phyloP scores from a whole-genome alignment of 1,140 invertebrate genomes.

The Steinernema khuongi region DNA sequence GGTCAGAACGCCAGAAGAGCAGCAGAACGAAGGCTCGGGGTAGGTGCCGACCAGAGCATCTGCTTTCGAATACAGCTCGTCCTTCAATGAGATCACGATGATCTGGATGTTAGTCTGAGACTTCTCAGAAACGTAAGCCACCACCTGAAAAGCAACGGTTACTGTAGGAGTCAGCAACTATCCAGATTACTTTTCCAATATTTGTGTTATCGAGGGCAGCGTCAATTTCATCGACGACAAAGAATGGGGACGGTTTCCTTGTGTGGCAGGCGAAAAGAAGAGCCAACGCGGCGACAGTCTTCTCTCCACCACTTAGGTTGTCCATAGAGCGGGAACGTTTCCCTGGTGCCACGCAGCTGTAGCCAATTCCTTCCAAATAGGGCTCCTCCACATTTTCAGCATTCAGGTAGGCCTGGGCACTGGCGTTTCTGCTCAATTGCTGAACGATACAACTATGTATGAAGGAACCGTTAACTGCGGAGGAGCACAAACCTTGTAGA shows the following conservation, averaged over 20 bases:
- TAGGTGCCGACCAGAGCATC: constrained; percentile 95
- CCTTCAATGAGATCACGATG: constrained; percentile 98
- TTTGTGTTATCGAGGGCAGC: constrained; percentile 98
- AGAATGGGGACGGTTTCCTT: constrained; percentile 96
- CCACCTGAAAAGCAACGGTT: constrained; percentile 65
- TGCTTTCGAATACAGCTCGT: constrained; percentile 97
- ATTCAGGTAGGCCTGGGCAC: constrained; percentile 91
- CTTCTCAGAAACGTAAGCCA: constrained; percentile 65
- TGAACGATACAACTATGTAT: constrained; percentile 60
- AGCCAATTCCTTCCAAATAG: constrained; percentile 92
- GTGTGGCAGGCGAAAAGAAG: constrained; percentile 93
- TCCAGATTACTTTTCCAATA: constrained; percentile 83
- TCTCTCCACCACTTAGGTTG: constrained; percentile 95
- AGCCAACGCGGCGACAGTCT: constrained; percentile 92
- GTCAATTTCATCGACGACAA: constrained; percentile 98
- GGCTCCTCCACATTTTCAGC: constrained; percentile 98
- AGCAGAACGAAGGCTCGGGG: constrained; percentile 67
- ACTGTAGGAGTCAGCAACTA: neutral
- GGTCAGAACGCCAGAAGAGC: constrained; percentile 40
- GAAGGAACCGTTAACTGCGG: neutral
- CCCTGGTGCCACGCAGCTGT: constrained; percentile 96
- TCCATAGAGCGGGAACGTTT: constrained; percentile 94
- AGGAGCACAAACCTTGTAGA: constrained; percentile 76
- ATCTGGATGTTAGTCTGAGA: constrained; percentile 73
- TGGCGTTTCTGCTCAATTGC: constrained; percentile 87